phyloP scores from a whole-genome alignment of 2,113 vertebrate species.

The Grantiella picta region DNA sequence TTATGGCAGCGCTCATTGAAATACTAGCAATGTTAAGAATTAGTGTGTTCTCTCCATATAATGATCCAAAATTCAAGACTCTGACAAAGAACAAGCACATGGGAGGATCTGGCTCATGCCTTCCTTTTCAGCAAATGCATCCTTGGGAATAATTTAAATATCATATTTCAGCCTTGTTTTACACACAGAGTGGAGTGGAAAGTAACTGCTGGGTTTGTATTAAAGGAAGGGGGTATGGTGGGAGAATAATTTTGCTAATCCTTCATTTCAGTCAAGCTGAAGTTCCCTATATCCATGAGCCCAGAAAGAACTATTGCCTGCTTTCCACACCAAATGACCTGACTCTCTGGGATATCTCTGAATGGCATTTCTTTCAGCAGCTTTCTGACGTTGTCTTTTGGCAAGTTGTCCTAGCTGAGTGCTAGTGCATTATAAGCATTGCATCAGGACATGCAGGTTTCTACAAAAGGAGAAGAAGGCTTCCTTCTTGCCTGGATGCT shows the following conservation, averaged over 20 bases:
- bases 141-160: slow-evolving; percentile 75
- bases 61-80: slow-evolving; percentile 63
- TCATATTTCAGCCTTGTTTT: slow-evolving; percentile 72
- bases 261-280: slow-evolving; percentile 32
- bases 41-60: neutral
- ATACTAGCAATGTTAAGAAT: slow-evolving; percentile 20
- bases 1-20: slow-evolving; percentile 28
- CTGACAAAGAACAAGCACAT: slow-evolving; percentile 59
- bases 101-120: slow-evolving; percentile 68
- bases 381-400: slow-evolving; percentile 41
- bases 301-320: slow-evolving; percentile 33
- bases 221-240: slow-evolving; percentile 27
- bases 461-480: neutral
- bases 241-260: slow-evolving; percentile 31
- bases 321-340: slow-evolving; percentile 50
- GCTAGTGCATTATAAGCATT: neutral
- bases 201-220: slow-evolving; percentile 64
- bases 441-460: neutral
- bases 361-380: slow-evolving; percentile 48
- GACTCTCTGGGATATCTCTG: slow-evolving; percentile 45
- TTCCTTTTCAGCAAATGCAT: slow-evolving; percentile 67
- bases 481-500: neutral
- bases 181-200: slow-evolving; percentile 56
- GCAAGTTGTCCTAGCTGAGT: slow-evolving; percentile 38
- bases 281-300: slow-evolving; percentile 9